Evolutionary conservation across 2,113 vertebrate genomes (phyloP).

Genomic region (Pardalotus punctatus): DNA sequence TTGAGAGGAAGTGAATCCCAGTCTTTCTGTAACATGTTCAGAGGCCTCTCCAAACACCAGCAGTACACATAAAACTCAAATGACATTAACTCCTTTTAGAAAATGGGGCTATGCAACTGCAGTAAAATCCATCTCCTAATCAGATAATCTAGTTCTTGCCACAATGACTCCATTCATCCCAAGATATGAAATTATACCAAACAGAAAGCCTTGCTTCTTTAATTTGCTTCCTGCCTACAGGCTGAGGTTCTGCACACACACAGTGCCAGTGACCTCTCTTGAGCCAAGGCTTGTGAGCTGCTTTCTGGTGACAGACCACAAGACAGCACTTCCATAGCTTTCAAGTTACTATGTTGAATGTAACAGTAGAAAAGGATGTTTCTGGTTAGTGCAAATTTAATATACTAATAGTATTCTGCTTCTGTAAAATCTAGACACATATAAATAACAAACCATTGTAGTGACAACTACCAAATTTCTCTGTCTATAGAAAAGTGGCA

Average conservation of each 20-base stretch:
- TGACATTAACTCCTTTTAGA: neutral
- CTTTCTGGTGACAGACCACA: neutral
- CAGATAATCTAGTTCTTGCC: neutral
- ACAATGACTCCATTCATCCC: neutral
- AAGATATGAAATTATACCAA: neutral
- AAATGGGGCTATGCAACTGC: neutral
- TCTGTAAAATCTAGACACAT: constrained; percentile 6
- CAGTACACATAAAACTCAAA: neutral
- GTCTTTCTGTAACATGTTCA: neutral
- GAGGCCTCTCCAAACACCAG: neutral
- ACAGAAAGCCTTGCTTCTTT: neutral
- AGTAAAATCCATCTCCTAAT: neutral
- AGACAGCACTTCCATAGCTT: neutral
- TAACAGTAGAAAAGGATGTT: neutral
- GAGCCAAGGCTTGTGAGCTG: neutral
- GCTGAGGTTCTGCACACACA: neutral
- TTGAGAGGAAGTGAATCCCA: neutral
- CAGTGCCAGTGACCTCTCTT: neutral
- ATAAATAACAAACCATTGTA: constrained; percentile 41
- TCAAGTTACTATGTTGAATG: neutral
- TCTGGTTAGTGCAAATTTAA: neutral
- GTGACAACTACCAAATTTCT: neutral
- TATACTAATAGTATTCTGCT: neutral
- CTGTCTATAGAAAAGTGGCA: constrained; percentile 18
- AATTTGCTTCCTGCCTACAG: neutral